These are phyloP conservation scores for Spialia ferax DNA, from an alignment of 2,888 invertebrate species.

Conservation along the genomic window DNA sequence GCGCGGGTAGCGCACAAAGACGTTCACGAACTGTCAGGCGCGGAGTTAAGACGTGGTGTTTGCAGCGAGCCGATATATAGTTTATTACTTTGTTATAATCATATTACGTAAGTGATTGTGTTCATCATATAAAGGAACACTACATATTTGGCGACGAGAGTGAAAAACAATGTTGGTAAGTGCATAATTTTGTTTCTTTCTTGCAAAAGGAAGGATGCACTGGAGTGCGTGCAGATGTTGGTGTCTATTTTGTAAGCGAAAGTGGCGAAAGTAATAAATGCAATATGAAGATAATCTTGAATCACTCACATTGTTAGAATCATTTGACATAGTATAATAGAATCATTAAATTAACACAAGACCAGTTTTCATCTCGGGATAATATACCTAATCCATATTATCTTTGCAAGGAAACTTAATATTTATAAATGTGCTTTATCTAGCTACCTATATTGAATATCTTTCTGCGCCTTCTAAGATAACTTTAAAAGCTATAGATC, in stretches of 20 bases:
- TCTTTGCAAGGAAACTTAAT: background rate
- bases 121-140: background rate
- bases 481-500: no score
- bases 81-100: background rate
- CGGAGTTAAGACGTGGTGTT: background rate
- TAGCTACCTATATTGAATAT: no score
- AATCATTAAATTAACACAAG: background rate
- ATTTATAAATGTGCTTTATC: no score
- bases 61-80: background rate
- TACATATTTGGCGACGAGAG: conserved; percentile 5
- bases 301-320: background rate
- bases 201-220: background rate
- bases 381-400: background rate
- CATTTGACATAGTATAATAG: no score
- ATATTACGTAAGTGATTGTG: background rate
- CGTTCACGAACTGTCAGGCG: background rate
- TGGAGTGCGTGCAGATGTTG: background rate
- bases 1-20: background rate
- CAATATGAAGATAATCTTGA: background rate
- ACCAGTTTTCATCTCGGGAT: no score
- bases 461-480: no score
- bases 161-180: conserved; percentile 2
- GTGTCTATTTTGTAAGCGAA: background rate
- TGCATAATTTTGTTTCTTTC: background rate
- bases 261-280: background rate